Conservation (phyloP, 2,113 vertebrate species). For the Platysternon megacephalum region DNA sequence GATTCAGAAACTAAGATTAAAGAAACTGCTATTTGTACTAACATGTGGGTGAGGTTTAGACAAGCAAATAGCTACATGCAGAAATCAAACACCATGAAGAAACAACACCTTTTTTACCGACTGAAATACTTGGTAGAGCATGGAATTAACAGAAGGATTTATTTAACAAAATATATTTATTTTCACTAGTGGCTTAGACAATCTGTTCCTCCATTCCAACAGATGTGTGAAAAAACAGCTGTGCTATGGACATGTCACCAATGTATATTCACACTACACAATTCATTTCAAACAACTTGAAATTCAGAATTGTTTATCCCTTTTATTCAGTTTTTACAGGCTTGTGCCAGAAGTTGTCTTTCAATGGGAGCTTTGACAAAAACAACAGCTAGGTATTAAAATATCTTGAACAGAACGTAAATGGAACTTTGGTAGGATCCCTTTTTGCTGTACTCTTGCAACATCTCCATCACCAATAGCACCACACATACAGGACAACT, state of each 20-base stretch:
- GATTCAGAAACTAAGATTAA: neutral
- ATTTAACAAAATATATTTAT: neutral
- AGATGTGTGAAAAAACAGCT: neutral
- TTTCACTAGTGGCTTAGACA: neutral
- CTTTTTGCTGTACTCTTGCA: neutral
- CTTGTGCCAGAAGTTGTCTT: neutral
- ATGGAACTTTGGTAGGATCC: fast-evolving
- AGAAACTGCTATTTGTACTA: neutral
- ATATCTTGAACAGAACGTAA: neutral
- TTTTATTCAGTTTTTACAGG: neutral
- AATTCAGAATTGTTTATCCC: neutral
- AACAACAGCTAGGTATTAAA: neutral
- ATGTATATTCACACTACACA: neutral
- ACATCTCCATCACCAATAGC: neutral
- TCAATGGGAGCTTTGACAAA: neutral
- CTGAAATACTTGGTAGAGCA: neutral
- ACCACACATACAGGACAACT: neutral
- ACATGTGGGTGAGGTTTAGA: neutral
- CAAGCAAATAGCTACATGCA: slow-evolving; percentile 15
- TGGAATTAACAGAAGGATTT: neutral
- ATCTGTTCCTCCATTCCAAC: neutral
- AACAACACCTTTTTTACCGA: neutral
- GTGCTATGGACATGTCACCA: neutral
- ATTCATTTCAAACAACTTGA: neutral
- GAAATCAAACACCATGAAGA: neutral